phyloP scores from a whole-genome alignment of 2,888 invertebrate genomes.

The Tromatobia lineatoria region DNA sequence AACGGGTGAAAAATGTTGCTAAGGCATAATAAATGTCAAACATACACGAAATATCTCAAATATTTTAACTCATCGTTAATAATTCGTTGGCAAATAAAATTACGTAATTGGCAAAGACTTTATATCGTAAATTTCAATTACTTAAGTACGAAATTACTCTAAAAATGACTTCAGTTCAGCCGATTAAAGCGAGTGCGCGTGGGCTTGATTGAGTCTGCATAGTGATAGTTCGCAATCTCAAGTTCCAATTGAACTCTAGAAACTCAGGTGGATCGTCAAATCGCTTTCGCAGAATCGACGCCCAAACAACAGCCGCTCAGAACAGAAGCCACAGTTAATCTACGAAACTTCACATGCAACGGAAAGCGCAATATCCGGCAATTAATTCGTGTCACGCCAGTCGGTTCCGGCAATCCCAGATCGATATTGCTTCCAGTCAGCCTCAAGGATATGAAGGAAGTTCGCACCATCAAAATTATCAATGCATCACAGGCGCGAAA shows the following conservation, averaged over 20 bases:
- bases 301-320: conserved; percentile 73
- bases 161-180: neutral
- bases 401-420: conserved; percentile 86
- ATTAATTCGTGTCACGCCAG: conserved; percentile 83
- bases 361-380: conserved; percentile 81
- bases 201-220: neutral
- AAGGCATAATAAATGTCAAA: too few relatives aligned
- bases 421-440: conserved; percentile 91
- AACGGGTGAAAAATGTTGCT: too few relatives aligned
- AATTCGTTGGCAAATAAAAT: too few relatives aligned
- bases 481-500: conserved; percentile 87
- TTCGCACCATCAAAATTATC: conserved; percentile 91
- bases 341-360: conserved; percentile 77
- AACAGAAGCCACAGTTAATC: conserved; percentile 75
- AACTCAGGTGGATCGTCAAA: neutral
- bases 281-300: conserved; percentile 70
- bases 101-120: too few relatives aligned
- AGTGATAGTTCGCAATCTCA: neutral
- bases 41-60: too few relatives aligned
- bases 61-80: too few relatives aligned
- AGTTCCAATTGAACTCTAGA: neutral
- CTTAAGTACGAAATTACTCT: neutral
- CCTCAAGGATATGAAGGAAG: conserved; percentile 90
- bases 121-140: too few relatives aligned
- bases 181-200: neutral